Evolutionary conservation across 2,888 invertebrate species (phyloP).

Genomic region (Drosophila paranaensis): DNA sequence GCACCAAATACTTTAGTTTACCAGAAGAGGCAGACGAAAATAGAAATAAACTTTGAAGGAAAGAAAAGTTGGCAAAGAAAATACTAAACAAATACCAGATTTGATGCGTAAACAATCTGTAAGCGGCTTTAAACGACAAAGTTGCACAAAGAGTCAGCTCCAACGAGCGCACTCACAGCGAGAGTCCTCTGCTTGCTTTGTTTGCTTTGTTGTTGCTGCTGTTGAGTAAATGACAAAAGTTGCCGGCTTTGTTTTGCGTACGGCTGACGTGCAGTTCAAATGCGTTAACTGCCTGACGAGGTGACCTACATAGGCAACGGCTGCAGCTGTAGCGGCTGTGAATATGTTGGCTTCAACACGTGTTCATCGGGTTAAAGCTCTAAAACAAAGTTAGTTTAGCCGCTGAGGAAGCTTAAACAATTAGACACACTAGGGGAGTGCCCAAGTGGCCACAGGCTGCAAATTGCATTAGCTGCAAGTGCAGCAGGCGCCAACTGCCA

Average conservation of each 20-base stretch:
- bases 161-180: slow-evolving; percentile 21
- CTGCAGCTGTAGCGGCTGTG: slow-evolving; percentile 20
- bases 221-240: slow-evolving; percentile 73
- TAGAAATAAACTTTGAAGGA: not conserved
- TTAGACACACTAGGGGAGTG: slow-evolving; percentile 59
- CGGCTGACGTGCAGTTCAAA: slow-evolving; percentile 81
- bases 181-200: slow-evolving; percentile 18
- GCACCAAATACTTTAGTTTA: not conserved
- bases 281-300: slow-evolving; percentile 69
- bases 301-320: slow-evolving; percentile 56
- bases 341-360: slow-evolving; percentile 41
- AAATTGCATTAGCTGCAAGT: slow-evolving; percentile 64
- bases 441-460: slow-evolving; percentile 26
- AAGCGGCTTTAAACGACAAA: slow-evolving; percentile 55
- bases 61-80: slow-evolving; percentile 10
- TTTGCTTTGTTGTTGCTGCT: slow-evolving; percentile 28
- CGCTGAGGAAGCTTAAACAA: slow-evolving; percentile 44
- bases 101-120: slow-evolving; percentile 21
- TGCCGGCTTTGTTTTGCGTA: slow-evolving; percentile 72
- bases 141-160: slow-evolving; percentile 31
- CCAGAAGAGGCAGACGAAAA: not conserved
- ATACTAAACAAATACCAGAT: slow-evolving; percentile 24
- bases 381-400: slow-evolving; percentile 6
- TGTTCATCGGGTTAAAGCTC: slow-evolving; percentile 14
- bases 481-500: slow-evolving; percentile 12